These are phyloP conservation scores for Mycalesis mineus DNA, from an alignment of 2,888 invertebrate species.

Conservation along the genomic window DNA sequence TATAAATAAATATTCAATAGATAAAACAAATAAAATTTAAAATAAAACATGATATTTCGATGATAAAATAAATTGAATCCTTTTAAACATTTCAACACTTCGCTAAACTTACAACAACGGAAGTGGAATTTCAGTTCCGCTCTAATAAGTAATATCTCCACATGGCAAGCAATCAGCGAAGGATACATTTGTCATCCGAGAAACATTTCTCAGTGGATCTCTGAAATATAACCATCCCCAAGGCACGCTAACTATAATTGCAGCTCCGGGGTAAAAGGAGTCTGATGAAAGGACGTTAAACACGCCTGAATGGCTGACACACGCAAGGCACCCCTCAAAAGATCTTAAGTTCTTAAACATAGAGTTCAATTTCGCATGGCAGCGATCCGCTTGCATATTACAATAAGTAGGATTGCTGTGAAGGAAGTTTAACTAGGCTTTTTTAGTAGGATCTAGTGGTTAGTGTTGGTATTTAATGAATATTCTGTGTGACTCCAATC, in stretches of 20 bases:
- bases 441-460: conserved; percentile 10
- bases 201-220: conserved; percentile 36
- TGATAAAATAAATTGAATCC: too few relatives aligned
- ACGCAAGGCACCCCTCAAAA: conserved; percentile 6
- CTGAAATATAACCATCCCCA: conserved; percentile 52
- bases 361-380: conserved; percentile 14
- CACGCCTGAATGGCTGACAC: conserved; percentile 26
- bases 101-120: neutral
- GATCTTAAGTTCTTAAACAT: conserved; percentile 10
- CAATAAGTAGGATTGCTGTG: conserved; percentile 16
- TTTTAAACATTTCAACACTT: neutral
- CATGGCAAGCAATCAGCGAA: neutral
- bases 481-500: neutral
- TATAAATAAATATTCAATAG: too few relatives aligned
- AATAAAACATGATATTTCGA: too few relatives aligned
- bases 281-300: conserved; percentile 60
- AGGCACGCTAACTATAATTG: conserved; percentile 71
- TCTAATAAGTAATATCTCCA: neutral
- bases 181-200: neutral
- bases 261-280: conserved; percentile 67
- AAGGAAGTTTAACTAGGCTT: conserved; percentile 17
- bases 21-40: too few relatives aligned
- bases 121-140: neutral
- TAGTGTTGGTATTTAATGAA: conserved; percentile 13
- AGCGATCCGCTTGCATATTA: conserved; percentile 14